Percentiles rank a stretch among this genome's conserved stretches.
phyloP scores from a whole-genome alignment of 2,113 vertebrate species.

The Brachypteracias leptosomus region DNA sequence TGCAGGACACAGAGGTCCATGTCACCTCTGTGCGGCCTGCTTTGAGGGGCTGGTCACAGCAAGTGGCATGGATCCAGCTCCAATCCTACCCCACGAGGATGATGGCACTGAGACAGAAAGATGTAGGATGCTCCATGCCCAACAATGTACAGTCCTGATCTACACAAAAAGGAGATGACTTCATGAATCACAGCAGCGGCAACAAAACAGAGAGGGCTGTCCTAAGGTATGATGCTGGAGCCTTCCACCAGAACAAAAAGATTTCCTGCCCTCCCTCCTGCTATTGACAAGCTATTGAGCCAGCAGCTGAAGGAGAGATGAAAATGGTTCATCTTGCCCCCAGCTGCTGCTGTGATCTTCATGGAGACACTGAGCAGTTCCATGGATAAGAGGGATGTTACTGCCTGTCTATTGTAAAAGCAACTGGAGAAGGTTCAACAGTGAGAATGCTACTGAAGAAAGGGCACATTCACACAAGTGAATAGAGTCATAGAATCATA shows the following conservation, averaged over 20 bases:
- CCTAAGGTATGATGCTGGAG: not conserved
- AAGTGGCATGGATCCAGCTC: not conserved
- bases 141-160: not conserved
- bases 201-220: not conserved
- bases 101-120: fast-evolving
- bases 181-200: not conserved
- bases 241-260: not conserved
- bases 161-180: not conserved
- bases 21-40: not conserved
- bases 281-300: not conserved
- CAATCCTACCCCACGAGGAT: not conserved
- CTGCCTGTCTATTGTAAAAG: not conserved
- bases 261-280: not conserved
- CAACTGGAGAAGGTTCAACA: not conserved
- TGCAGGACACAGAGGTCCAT: not conserved
- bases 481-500: not conserved
- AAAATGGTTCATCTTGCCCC: not conserved
- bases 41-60: not conserved
- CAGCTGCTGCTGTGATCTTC: not conserved
- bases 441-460: not conserved
- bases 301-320: not conserved
- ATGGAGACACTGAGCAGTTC: not conserved
- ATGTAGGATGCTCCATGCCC: not conserved
- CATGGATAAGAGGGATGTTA: not conserved
- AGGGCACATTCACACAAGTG: not conserved